Percentiles rank a stretch among this genome's conserved stretches.
Evolutionary conservation across 2,888 invertebrate genomes (phyloP).

Genomic region (Morinoia aosen): DNA sequence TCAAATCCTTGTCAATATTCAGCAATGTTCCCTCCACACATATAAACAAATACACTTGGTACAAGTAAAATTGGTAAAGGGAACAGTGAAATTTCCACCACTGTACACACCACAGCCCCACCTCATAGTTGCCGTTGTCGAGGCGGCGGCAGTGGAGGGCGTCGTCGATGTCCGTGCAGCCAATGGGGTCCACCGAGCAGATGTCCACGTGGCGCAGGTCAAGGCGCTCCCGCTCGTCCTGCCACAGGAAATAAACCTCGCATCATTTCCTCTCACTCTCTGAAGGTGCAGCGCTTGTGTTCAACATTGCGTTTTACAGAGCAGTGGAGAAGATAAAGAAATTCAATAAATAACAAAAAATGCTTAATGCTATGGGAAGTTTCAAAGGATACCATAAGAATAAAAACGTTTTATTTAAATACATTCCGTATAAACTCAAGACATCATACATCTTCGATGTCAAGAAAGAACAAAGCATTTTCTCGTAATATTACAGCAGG

Average conservation of each 20-base stretch:
- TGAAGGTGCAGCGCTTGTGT: not conserved
- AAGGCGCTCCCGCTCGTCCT: constrained; percentile 84
- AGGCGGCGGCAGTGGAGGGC: constrained; percentile 90
- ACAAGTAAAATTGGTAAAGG: too few species aligned
- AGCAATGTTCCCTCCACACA: too few species aligned
- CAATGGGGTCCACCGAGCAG: constrained; percentile 97
- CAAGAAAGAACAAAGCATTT: not conserved
- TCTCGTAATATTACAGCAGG: too few species aligned
- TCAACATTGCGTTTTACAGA: not conserved
- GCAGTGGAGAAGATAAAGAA: not conserved
- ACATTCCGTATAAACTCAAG: not conserved
- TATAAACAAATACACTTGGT: too few species aligned
- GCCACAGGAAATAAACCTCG: constrained; percentile 63
- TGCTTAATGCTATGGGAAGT: not conserved
- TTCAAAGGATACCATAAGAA: too few species aligned
- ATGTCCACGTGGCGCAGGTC: constrained; percentile 89
- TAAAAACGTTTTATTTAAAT: too few species aligned
- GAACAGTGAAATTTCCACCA: too few species aligned
- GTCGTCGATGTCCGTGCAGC: constrained; percentile 99
- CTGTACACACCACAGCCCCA: constrained; percentile 63
- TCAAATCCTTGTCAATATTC: too few species aligned
- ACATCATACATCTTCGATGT: not conserved
- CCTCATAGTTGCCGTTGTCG: constrained; percentile 82
- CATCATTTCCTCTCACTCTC: not conserved
- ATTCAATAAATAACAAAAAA: not conserved